phyloP scores from a whole-genome alignment of 92 coral and sea anemone species.

The Porites divaricata region DNA sequence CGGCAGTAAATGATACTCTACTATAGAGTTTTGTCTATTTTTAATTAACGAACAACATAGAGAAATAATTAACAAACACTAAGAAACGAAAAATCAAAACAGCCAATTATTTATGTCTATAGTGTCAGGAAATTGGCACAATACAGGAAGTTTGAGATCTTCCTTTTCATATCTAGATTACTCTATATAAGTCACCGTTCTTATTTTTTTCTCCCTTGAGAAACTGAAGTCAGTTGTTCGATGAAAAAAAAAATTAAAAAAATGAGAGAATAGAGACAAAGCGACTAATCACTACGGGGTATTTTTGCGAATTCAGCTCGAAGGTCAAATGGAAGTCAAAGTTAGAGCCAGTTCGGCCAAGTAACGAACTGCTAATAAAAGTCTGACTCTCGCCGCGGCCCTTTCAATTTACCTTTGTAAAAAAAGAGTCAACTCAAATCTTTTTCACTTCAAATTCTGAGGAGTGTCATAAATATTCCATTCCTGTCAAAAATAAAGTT shows the following conservation, averaged over 20 bases:
- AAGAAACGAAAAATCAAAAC: conserved; percentile 10
- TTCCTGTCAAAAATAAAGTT: background rate
- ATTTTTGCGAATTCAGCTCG: background rate
- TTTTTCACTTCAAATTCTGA: background rate
- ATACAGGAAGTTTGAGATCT: background rate
- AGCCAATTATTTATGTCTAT: background rate
- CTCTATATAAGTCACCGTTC: background rate
- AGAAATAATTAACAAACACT: conserved; percentile 19
- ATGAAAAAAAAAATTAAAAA: too few relatives aligned
- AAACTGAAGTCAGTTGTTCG: background rate
- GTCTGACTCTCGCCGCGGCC: too few relatives aligned
- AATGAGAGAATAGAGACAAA: background rate
- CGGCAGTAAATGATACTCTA: background rate
- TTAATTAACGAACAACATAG: conserved; percentile 8
- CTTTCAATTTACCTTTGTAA: background rate
- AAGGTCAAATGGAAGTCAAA: too few relatives aligned
- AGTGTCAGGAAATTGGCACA: conserved; percentile 1
- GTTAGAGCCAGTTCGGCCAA: too few relatives aligned
- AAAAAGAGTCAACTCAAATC: background rate
- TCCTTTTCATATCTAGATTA: background rate
- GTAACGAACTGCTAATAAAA: too few relatives aligned
- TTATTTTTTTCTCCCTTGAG: background rate
- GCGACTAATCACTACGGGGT: background rate
- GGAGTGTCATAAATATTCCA: background rate
- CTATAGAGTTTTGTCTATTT: background rate